Conservation (phyloP, 2,113 vertebrate species). For the Ivindomyrus marchei region DNA sequence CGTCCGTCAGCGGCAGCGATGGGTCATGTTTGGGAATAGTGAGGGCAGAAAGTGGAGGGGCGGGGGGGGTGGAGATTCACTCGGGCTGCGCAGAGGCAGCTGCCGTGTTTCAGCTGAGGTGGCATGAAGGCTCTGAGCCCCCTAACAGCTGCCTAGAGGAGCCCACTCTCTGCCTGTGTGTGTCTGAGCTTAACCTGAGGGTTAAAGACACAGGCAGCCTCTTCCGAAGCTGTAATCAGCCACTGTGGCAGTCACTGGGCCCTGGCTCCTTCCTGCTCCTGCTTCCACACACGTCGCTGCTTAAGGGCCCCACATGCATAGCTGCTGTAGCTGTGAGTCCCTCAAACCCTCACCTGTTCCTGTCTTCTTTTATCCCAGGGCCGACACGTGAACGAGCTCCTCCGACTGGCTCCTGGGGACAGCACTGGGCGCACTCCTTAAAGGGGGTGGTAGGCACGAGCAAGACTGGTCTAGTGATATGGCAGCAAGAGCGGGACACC, state of each 20-base stretch:
- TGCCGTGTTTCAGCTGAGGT: not conserved
- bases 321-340: not conserved
- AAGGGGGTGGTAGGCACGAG: not conserved
- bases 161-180: not conserved
- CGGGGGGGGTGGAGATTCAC: not conserved
- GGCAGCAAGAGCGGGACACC: not conserved
- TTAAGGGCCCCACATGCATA: not conserved
- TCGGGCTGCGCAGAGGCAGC: not conserved
- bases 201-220: slow-evolving; percentile 5
- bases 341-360: not conserved
- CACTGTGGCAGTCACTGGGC: not conserved
- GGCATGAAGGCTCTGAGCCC: not conserved
- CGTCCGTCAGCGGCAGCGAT: not conserved
- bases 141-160: not conserved
- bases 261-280: not conserved
- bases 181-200: not conserved
- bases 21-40: not conserved
- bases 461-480: not conserved
- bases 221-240: not conserved
- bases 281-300: not conserved
- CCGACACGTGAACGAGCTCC: not conserved
- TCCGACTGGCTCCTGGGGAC: not conserved
- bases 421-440: not conserved
- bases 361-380: not conserved
- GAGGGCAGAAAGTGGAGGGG: not conserved